Percentiles rank a stretch among this genome's conserved stretches.
These are phyloP conservation scores for Drosophila miranda DNA, from an alignment of 1,140 invertebrate species.

Conservation along the genomic window DNA sequence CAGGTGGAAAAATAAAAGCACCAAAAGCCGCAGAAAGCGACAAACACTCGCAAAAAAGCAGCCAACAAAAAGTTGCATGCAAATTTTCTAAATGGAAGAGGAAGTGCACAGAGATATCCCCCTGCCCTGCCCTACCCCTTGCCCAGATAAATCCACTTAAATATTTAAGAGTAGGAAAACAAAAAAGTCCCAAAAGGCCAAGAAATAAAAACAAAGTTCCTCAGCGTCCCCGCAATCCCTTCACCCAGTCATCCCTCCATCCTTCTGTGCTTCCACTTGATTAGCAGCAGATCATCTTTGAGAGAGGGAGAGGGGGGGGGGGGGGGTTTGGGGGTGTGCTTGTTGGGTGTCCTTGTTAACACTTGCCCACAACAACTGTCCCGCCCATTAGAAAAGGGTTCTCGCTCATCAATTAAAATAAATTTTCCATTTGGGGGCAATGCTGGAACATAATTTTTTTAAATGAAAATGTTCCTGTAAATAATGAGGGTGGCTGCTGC, in stretches of 20 bases:
- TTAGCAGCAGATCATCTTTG: slow-evolving; percentile 34
- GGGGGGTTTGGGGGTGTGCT: neutral
- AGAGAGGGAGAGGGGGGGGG: neutral
- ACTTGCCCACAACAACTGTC: slow-evolving; percentile 45
- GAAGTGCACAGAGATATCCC: slow-evolving; percentile 5
- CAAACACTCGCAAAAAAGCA: slow-evolving; percentile 13
- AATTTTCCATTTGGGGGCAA: slow-evolving; percentile 55
- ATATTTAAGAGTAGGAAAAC: slow-evolving; percentile 35
- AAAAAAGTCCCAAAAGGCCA: slow-evolving; percentile 30
- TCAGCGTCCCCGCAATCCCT: slow-evolving; percentile 18
- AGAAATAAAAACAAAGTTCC: slow-evolving; percentile 11
- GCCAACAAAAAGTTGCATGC: slow-evolving; percentile 60
- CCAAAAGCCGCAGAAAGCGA: slow-evolving; percentile 1
- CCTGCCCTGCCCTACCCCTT: slow-evolving; percentile 1
- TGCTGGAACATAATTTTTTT: slow-evolving; percentile 69
- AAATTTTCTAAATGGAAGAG: slow-evolving; percentile 46
- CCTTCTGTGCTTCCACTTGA: slow-evolving; percentile 35
- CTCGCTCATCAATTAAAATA: slow-evolving; percentile 63
- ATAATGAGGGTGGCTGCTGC: slow-evolving; percentile 54
- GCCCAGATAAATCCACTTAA: slow-evolving; percentile 43
- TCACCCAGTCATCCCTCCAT: no score
- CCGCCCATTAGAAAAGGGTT: slow-evolving; percentile 52
- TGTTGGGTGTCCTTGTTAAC: slow-evolving; percentile 35
- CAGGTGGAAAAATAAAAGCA: slow-evolving; percentile 70
- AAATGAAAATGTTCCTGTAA: slow-evolving; percentile 64